Conservation (phyloP, 1,140 invertebrate genomes). For the Acromyrmex echinatior region DNA sequence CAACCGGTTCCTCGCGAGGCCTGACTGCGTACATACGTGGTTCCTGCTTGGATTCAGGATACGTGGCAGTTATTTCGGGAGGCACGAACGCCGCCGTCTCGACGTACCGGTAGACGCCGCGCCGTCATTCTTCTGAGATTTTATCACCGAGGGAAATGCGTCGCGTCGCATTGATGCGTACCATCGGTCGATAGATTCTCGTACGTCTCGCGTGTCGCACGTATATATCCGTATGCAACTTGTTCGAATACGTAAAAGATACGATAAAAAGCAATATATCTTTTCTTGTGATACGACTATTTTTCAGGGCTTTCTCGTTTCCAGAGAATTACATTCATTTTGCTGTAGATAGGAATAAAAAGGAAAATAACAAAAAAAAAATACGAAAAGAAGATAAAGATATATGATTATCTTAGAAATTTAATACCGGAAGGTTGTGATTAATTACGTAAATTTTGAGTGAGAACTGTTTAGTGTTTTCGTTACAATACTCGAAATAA, state of each 20-base stretch:
- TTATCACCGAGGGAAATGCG: slow-evolving; percentile 60
- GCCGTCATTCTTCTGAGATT: slow-evolving; percentile 82
- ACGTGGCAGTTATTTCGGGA: slow-evolving; percentile 78
- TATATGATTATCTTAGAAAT: no score
- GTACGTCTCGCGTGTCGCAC: neutral
- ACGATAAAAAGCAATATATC: no score
- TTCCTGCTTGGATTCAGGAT: slow-evolving; percentile 57
- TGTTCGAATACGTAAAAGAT: no score
- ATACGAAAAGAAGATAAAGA: no score
- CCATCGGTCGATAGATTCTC: slow-evolving; percentile 55
- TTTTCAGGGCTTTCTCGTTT: neutral
- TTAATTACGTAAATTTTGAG: no score
- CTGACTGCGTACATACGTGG: slow-evolving; percentile 25
- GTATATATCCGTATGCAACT: neutral
- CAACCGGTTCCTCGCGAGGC: slow-evolving; percentile 49
- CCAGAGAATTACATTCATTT: neutral
- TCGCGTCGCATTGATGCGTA: neutral
- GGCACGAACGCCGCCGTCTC: slow-evolving; percentile 79
- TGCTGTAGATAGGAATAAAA: neutral
- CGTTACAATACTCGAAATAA: no score
- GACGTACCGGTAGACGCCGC: slow-evolving; percentile 83
- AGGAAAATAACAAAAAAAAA: no score
- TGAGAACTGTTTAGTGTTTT: no score
- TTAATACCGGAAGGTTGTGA: no score
- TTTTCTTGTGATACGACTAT: neutral